Conservation (phyloP, 1,140 invertebrate species). For the Cydia strobilella region DNA sequence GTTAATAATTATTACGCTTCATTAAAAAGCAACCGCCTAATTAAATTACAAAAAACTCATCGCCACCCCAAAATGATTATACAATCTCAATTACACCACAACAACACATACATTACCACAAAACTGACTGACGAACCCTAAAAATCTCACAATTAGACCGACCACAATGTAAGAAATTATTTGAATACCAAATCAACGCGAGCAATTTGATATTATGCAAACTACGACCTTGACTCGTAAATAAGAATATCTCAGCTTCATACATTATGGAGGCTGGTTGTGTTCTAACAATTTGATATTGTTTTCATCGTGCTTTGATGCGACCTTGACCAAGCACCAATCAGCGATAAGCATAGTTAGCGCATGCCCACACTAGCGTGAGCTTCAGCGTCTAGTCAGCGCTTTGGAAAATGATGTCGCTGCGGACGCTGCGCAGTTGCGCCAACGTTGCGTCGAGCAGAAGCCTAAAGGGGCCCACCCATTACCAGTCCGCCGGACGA, state of each 20-base stretch:
- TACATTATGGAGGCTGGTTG: slow-evolving; percentile 67
- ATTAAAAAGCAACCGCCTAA: not conserved
- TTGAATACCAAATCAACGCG: slow-evolving; percentile 77
- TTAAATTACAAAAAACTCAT: not conserved
- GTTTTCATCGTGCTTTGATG: too few species aligned
- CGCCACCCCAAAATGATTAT: not conserved
- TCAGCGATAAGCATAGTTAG: too few species aligned
- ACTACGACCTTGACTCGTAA: slow-evolving; percentile 75
- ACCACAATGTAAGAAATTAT: slow-evolving; percentile 68
- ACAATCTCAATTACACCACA: not conserved
- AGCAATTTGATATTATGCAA: slow-evolving; percentile 79
- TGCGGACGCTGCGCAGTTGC: too few species aligned
- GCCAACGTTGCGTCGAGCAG: too few species aligned
- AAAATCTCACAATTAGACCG: slow-evolving; percentile 5
- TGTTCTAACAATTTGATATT: too few species aligned
- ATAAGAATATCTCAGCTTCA: slow-evolving; percentile 78
- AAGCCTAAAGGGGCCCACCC: too few species aligned
- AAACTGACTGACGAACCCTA: slow-evolving; percentile 2
- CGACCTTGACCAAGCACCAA: too few species aligned
- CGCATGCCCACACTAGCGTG: too few species aligned
- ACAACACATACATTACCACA: not conserved
- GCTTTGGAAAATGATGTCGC: too few species aligned
- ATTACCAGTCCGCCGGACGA: too few species aligned
- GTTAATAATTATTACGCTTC: not conserved
- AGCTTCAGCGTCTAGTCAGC: too few species aligned